A percentile compares a stretch with the other conserved stretches of the same genome.
These are phyloP conservation scores for Jaculus jaculus DNA, from an alignment of 2,113 vertebrate species.

Conservation along the genomic window DNA sequence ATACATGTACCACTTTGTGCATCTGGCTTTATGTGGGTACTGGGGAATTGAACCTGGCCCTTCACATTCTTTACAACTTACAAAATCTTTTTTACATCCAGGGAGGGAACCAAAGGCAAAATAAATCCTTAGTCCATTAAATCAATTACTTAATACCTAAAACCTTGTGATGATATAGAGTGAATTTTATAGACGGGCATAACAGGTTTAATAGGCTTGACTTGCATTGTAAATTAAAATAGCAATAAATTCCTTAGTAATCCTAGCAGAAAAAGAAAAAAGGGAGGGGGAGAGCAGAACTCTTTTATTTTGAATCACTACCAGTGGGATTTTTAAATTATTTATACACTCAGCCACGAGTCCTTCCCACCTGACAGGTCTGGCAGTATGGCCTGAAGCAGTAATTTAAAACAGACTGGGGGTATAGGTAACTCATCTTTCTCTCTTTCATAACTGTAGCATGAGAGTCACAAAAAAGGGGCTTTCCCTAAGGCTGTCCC, in stretches of 20 bases:
- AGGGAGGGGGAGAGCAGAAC: too few species aligned
- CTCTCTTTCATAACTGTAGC: conserved; percentile 39
- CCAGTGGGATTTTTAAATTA: conserved; percentile 65
- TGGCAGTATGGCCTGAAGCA: neutral
- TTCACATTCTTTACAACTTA: neutral
- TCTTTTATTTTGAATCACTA: conserved; percentile 68
- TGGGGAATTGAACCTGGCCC: neutral
- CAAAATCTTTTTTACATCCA: neutral
- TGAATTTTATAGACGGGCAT: conserved; percentile 16
- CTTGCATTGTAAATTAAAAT: conserved; percentile 65
- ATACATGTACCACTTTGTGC: too few species aligned
- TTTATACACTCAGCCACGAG: conserved; percentile 33
- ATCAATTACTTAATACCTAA: neutral
- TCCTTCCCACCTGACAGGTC: conserved; percentile 48
- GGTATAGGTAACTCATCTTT: neutral
- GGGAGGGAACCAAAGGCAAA: neutral
- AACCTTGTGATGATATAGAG: neutral
- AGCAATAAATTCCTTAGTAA: conserved; percentile 41
- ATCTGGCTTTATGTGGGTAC: neutral
- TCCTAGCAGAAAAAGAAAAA: neutral
- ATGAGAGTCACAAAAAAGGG: neutral
- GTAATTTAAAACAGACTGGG: conserved; percentile 58
- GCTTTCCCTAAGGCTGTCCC: conserved; percentile 9
- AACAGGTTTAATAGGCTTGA: conserved; percentile 26
- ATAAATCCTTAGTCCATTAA: neutral